Evolutionary conservation across 2,113 vertebrate species (phyloP), one percentile per base, ranked within the genome.

Genomic region (Ploceus nigricollis): DNA sequence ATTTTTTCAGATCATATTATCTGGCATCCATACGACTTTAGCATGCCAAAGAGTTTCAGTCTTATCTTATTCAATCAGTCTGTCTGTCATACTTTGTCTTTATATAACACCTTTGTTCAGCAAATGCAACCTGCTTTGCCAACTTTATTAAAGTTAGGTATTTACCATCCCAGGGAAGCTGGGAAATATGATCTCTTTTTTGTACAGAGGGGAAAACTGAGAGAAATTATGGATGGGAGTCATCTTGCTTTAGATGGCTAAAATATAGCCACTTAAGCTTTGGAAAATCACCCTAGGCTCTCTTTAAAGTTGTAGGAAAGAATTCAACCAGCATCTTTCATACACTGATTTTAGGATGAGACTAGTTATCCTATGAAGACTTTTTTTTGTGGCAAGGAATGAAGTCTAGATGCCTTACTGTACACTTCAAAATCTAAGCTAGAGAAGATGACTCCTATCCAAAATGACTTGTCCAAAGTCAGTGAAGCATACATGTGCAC

Each of bases 61-160:
- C 78, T 90, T 63, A 76, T 69, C 50, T 87, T 80, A 87, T 76
- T 95, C 86, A 93, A 64, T 94, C 69, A 92, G 56, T 88, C 94
- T 89, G 48, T 91, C 65, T 83, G 48, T 91, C 73, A 90, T 87
- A 47, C 28, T 95, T 82, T 69, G 28, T n/a, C 91, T 95, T 94
- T 89, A 61, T 72, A 65, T 79, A 78, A 76, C 2, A 8, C 73
- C 73, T 93, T 85, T 94, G 92, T 77, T 73, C 87, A 93, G 77
- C 40, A 89, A 89, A 78, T 69, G n/a, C n/a, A 92, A 85, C 75
- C 71, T 92, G 54, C 50, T 94, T 91, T 93, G 42, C n/a, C 79
- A 87, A 84, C 77, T 91, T 88, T 87, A 89, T 64, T 89, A 95
- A 87, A 82, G 21, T 82, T 61, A 87, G 73, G 73, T 72, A 68